Evolutionary conservation across 1,140 invertebrate genomes (phyloP).

Genomic region (Oreohelix idahoensis): DNA sequence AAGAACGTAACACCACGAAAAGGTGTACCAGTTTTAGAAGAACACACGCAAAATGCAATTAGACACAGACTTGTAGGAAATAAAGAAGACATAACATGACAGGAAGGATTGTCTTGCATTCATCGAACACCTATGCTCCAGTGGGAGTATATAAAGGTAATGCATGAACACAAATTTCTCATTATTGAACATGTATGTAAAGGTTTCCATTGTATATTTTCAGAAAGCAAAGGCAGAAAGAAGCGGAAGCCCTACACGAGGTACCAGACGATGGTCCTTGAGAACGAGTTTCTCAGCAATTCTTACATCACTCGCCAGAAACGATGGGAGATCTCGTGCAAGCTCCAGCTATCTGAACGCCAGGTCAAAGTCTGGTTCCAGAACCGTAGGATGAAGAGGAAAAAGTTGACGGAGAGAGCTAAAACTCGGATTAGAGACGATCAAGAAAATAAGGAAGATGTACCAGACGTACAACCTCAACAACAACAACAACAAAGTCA

Average conservation of each 20-base stretch:
- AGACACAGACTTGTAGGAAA: no score
- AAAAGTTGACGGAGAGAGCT: slow-evolving; percentile 78
- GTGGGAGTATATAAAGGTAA: no score
- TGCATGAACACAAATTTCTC: no score
- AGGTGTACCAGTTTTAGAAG: no score
- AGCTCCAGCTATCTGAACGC: slow-evolving; percentile 89
- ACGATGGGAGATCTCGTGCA: slow-evolving; percentile 92
- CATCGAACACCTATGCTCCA: no score
- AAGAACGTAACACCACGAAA: no score
- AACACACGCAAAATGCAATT: no score
- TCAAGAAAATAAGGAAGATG: slow-evolving; percentile 52
- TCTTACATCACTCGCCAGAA: slow-evolving; percentile 80
- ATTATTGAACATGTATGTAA: no score
- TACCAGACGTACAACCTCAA: not conserved
- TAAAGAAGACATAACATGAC: no score
- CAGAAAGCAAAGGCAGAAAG: slow-evolving; percentile 71
- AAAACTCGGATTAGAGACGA: slow-evolving; percentile 51
- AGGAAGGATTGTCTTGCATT: no score
- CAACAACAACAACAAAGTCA: slow-evolving; percentile 13
- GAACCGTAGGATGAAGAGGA: slow-evolving; percentile 98
- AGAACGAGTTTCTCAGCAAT: slow-evolving; percentile 80
- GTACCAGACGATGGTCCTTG: slow-evolving; percentile 82
- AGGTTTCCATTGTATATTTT: slow-evolving; percentile 43
- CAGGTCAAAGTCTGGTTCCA: slow-evolving; percentile 87
- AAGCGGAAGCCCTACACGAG: slow-evolving; percentile 93